Conservation (phyloP, 2,113 vertebrate species). For the Polypterus bichir region DNA sequence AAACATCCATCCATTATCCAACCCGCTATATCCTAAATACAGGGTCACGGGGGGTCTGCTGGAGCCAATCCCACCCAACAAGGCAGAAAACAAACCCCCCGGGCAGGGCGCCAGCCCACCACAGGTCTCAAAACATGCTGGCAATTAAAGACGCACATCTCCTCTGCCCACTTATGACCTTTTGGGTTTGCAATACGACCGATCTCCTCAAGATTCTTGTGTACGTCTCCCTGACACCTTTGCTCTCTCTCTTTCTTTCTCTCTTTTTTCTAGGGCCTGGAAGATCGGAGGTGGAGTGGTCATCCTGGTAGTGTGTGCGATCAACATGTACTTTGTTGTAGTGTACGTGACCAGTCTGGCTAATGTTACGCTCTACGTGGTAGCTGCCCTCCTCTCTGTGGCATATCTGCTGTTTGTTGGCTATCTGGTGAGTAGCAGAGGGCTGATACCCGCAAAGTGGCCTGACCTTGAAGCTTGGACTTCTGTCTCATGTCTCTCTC, state of each 20-base stretch:
- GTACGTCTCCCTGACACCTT: not conserved
- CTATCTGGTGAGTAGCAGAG: slow-evolving; percentile 69
- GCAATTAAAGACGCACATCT: too few species aligned
- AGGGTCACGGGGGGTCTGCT: too few species aligned
- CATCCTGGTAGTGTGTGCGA: slow-evolving; percentile 69
- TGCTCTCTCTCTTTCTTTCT: not conserved
- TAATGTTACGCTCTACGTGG: slow-evolving; percentile 58
- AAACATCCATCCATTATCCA: too few species aligned
- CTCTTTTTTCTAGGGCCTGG: slow-evolving; percentile 54
- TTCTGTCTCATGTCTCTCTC: not conserved
- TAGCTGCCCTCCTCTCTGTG: slow-evolving; percentile 59
- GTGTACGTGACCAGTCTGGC: slow-evolving; percentile 65
- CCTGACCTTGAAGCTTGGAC: not conserved
- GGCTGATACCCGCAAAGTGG: too few species aligned
- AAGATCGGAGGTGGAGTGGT: slow-evolving; percentile 64
- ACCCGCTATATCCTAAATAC: too few species aligned
- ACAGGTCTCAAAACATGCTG: too few species aligned
- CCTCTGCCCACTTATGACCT: too few species aligned
- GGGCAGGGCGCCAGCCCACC: too few species aligned
- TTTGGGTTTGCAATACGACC: too few species aligned
- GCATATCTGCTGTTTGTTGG: slow-evolving; percentile 73
- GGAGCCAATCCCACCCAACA: too few species aligned
- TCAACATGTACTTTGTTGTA: slow-evolving; percentile 92
- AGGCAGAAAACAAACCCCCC: too few species aligned
- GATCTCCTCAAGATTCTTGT: too few species aligned